Evolutionary conservation across 2,888 invertebrate genomes (phyloP).

Genomic region (Myathropa florea): DNA sequence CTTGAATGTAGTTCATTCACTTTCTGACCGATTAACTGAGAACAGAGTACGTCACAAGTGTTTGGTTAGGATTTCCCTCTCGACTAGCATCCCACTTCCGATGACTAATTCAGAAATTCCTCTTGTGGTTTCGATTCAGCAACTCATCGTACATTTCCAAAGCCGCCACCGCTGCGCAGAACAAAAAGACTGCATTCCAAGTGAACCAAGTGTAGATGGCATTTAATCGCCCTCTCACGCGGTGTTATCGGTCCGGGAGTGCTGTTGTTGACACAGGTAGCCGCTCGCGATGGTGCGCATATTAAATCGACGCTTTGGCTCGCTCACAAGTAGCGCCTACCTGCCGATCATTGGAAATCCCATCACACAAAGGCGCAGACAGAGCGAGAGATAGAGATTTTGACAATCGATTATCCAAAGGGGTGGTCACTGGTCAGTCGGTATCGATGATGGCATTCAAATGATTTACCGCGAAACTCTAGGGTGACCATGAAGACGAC

Average conservation of each 20-base stretch:
- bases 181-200: background rate
- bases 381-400: background rate
- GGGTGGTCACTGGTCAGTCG: background rate
- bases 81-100: background rate
- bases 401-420: background rate
- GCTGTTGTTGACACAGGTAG: background rate
- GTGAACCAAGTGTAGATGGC: slow-evolving; percentile 35
- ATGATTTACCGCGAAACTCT: slow-evolving; percentile 8
- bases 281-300: slow-evolving; percentile 1
- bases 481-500: slow-evolving; percentile 20
- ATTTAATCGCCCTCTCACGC: slow-evolving; percentile 45
- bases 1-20: background rate
- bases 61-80: background rate
- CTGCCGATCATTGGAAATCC: slow-evolving; percentile 7
- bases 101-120: slow-evolving; percentile 32
- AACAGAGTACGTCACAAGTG: background rate
- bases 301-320: background rate
- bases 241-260: slow-evolving; percentile 41
- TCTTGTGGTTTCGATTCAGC: slow-evolving; percentile 2
- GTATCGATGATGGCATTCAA: slow-evolving; percentile 54
- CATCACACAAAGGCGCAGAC: too few relatives aligned
- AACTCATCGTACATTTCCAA: background rate
- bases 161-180: background rate
- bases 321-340: background rate
- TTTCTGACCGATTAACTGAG: background rate